phyloP scores from a whole-genome alignment of 2,797 vertebrate genomes.

The Yasuhikotakia modesta region DNA sequence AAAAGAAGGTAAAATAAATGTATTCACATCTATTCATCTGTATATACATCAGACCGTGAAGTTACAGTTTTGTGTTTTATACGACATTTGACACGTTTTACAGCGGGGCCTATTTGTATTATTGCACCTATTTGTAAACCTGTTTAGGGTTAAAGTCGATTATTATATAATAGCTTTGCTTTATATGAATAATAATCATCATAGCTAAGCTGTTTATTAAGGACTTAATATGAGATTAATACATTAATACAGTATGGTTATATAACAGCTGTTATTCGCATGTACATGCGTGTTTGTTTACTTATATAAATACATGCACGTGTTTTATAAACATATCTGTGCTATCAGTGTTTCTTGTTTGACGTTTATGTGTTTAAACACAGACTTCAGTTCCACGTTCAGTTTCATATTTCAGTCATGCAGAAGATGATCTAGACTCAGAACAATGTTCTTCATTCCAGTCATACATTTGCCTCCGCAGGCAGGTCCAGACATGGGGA shows the following conservation, averaged over 20 bases:
- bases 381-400: too few species aligned
- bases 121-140: not conserved
- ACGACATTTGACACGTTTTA: not conserved
- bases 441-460: not conserved
- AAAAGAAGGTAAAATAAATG: conserved; percentile 16
- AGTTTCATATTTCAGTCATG: not conserved
- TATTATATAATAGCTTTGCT: not conserved
- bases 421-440: not conserved
- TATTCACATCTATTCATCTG: not conserved
- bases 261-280: not conserved
- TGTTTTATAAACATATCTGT: not conserved
- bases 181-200: too few species aligned
- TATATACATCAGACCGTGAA: not conserved
- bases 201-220: too few species aligned
- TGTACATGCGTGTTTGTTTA: not conserved
- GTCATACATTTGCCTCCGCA: conserved; percentile 15
- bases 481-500: conserved; percentile 83
- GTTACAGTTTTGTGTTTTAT: not conserved
- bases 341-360: not conserved
- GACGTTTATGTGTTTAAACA: not conserved
- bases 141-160: not conserved
- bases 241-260: too few species aligned
- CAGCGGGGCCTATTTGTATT: not conserved
- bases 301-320: not conserved
- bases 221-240: not conserved